phyloP scores from a whole-genome alignment of 2,113 vertebrate genomes.

The Romanogobio albipinnatus region DNA sequence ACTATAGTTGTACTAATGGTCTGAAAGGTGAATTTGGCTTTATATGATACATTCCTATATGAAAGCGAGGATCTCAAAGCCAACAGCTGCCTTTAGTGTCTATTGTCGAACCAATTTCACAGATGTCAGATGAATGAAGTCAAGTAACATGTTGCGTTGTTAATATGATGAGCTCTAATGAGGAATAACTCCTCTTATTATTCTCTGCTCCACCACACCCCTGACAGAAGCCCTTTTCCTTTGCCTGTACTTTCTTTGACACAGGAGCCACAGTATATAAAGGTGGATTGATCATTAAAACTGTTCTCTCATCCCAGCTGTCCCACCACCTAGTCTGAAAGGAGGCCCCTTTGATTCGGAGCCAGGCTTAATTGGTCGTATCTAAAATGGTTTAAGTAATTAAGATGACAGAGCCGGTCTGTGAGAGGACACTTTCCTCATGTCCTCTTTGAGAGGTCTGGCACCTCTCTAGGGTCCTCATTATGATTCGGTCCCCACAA shows the following conservation, averaged over 20 bases:
- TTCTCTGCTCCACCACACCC: constrained; percentile 50
- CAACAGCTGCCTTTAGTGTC: constrained; percentile 41
- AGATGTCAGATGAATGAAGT: constrained; percentile 46
- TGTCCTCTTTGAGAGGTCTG: constrained; percentile 44
- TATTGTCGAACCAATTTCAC: constrained; percentile 40
- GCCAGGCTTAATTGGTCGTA: constrained; percentile 60
- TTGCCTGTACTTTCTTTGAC: constrained; percentile 2
- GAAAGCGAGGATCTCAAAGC: constrained; percentile 38
- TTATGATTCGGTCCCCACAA: constrained; percentile 36
- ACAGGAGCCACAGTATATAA: constrained; percentile 46
- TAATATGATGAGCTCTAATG: constrained; percentile 55
- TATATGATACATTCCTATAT: constrained; percentile 12
- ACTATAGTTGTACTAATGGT: constrained; percentile 23
- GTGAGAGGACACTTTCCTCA: constrained; percentile 35
- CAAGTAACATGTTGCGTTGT: constrained; percentile 38
- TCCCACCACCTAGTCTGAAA: constrained; percentile 47
- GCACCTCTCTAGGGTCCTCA: constrained; percentile 46
- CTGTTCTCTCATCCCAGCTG: constrained; percentile 47
- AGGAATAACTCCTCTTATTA: constrained; percentile 58
- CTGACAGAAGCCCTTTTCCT: constrained; percentile 43
- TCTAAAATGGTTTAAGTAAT: constrained; percentile 62
- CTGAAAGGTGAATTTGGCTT: constrained; percentile 25
- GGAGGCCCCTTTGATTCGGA: constrained; percentile 45
- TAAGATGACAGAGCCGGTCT: constrained; percentile 54
- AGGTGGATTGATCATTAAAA: constrained; percentile 62